Evolutionary conservation across 2,888 invertebrate genomes (phyloP), one percentile per base, ranked within the genome.

Genomic region (Stictocephala bisonia): DNA sequence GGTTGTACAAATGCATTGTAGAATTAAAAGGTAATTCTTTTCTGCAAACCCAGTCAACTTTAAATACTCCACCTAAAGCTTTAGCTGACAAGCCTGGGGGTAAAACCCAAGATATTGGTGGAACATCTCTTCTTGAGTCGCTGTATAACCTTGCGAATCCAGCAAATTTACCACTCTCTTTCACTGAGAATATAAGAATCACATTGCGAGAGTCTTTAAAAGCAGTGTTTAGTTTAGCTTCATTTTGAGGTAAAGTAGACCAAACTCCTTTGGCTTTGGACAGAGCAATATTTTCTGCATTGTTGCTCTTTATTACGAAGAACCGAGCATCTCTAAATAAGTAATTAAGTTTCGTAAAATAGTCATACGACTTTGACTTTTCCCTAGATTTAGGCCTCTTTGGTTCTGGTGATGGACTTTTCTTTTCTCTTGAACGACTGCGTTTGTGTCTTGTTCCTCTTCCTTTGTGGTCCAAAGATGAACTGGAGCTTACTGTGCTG

Each of bases 241-340:
- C 98, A 85, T 99, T 99, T 84, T 96, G 96, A 2, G 97, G 97
- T 73, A 97, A 89, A 2, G 99, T 99, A 2, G 98, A 97, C 99
- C 98, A 99, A 3, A 98, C 97, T 76, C 95, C 96, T 86, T 95
- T 95, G 15, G 93, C 93, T 85, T 99, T 99, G 0, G 97, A 96
- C 74, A 99, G 84, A 35, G 93, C 93, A 67, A 99, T 94, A 84
- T 99, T 99, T 85, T 99, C 98, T 74, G 94, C 93, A 85, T 99
- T 99, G 85, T 97, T 98, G 66, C 97, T 97, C 86, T 99, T 99
- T 81, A 99, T 97, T 73, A 99, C 89, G 86, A 97, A 98, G 86
- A 96, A 98, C 77, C 90, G 89, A 60, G 98, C 94, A 83, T 96
- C 96, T 79, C 96, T 90, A 85, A 98, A 97, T 79, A 99, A 87